Evolutionary conservation across 1,140 invertebrate species (phyloP), one percentile per base, ranked within the genome.

Genomic region (Wasmannia auropunctata): DNA sequence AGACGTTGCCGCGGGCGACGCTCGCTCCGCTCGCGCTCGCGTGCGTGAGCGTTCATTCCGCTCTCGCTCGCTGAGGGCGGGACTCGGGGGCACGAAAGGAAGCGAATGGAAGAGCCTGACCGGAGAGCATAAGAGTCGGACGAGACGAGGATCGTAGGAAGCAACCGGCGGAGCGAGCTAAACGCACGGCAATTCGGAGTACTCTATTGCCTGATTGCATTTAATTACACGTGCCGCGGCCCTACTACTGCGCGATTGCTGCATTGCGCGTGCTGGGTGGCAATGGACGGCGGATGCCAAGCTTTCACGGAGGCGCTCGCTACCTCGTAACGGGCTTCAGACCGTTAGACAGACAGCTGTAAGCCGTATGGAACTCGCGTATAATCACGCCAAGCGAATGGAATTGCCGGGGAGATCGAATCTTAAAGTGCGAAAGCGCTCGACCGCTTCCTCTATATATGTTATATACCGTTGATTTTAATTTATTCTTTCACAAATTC

Each of bases 201-300:
- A 93, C 93, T 92, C 93, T 92, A 90, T 93, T 92, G 91, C 88
- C 92, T 94, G 93, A 94, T 94, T 94, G 94, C 93, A 94, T 94
- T 94, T 94, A 94, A 94, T 94, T 94, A 94, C 93, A 93, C 90
- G 90, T 91, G 91, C 89, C 89, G 89, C 70, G 85, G 86, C 87
- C 89, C 46, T 88, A 86, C 80, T 40, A 56, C 56, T 51, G 84
- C 89, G 86, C 88, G 90, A 94, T 94, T 93, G 91, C 91, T 93
- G 92, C 92, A 93, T 93, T 93, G 91, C 90, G 91, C 91, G 83
- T 74, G 51, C 86, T 85, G 90, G 77, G 76, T 88, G 91, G 87
- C 79, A 72, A 83, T 72, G 51, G 79, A 72, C 79, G 65, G 65
- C 25, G 37, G 51, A 83, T 83, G 67, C 87, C 84, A 83, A 84